phyloP scores from a whole-genome alignment of 2,888 invertebrate species.

The Andrena bicolor region DNA sequence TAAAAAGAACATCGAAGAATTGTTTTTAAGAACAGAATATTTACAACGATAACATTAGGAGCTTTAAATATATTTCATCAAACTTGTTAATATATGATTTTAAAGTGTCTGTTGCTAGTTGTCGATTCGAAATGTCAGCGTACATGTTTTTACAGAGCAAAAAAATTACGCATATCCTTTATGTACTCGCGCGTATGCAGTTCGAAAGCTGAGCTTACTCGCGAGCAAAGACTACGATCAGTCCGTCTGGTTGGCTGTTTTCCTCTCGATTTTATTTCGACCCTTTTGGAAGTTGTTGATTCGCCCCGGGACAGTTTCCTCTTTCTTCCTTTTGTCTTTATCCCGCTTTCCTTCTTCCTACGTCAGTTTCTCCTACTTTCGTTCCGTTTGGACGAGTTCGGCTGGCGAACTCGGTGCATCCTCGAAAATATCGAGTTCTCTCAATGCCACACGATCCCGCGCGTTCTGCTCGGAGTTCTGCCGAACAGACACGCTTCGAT shows the following conservation, averaged over 20 bases:
- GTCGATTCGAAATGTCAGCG: neutral
- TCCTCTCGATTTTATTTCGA: slow-evolving; percentile 66
- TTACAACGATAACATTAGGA: no score
- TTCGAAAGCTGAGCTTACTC: neutral
- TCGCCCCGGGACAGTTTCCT: slow-evolving; percentile 50
- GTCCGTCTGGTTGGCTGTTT: slow-evolving; percentile 50
- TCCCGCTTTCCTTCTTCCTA: slow-evolving; percentile 25
- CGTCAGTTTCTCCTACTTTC: slow-evolving; percentile 48
- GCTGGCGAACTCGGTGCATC: slow-evolving; percentile 24
- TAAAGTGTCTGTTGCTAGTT: neutral
- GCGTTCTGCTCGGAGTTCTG: slow-evolving; percentile 23
- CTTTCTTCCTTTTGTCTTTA: slow-evolving; percentile 12
- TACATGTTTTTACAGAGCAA: neutral
- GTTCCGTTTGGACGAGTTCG: slow-evolving; percentile 49
- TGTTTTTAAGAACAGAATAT: no score
- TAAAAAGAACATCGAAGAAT: no score
- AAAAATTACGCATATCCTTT: neutral
- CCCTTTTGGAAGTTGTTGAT: slow-evolving; percentile 64
- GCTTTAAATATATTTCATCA: no score
- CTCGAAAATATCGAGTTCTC: slow-evolving; percentile 37
- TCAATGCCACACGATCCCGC: neutral
- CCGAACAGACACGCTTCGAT: slow-evolving; percentile 34
- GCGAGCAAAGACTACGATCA: slow-evolving; percentile 40
- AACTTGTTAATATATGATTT: neutral
- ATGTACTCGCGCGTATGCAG: neutral